Evolutionary conservation across 2,113 vertebrate genomes (phyloP).

Genomic region (Nibea albiflora): DNA sequence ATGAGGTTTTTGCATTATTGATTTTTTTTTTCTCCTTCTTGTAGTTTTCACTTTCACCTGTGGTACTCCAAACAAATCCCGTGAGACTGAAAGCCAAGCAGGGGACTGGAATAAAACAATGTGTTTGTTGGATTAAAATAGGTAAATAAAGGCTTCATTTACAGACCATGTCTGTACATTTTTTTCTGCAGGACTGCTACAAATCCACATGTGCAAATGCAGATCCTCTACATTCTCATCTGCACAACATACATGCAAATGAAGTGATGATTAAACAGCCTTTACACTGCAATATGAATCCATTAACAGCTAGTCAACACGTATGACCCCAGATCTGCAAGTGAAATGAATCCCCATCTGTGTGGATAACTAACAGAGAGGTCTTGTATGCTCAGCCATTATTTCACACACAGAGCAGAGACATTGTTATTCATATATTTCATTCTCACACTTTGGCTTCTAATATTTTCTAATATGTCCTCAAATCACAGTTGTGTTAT

Average conservation of each 20-base stretch:
- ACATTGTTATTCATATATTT: constrained; percentile 2
- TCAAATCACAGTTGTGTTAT: constrained; percentile 8
- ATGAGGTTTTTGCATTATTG: constrained; percentile 3
- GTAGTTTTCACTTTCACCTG: not conserved
- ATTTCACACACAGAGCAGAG: not conserved
- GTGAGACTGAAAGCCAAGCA: not conserved
- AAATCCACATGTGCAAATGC: not conserved
- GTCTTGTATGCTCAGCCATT: not conserved
- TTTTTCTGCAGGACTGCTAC: not conserved
- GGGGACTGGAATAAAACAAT: not conserved
- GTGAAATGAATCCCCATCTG: not conserved
- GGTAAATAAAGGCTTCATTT: not conserved
- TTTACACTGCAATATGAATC: not conserved
- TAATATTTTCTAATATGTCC: constrained; percentile 10
- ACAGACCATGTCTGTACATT: not conserved
- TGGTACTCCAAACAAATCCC: not conserved
- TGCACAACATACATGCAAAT: not conserved
- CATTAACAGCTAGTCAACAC: not conserved
- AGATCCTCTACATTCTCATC: not conserved
- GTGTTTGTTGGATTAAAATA: not conserved
- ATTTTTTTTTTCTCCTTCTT: not conserved
- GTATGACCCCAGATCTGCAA: not conserved
- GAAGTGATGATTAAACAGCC: not conserved
- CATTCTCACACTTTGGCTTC: constrained; percentile 5
- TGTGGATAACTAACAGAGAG: not conserved